These are phyloP conservation scores for Rhea americana DNA, from an alignment of 2,113 vertebrate species.

Conservation along the genomic window DNA sequence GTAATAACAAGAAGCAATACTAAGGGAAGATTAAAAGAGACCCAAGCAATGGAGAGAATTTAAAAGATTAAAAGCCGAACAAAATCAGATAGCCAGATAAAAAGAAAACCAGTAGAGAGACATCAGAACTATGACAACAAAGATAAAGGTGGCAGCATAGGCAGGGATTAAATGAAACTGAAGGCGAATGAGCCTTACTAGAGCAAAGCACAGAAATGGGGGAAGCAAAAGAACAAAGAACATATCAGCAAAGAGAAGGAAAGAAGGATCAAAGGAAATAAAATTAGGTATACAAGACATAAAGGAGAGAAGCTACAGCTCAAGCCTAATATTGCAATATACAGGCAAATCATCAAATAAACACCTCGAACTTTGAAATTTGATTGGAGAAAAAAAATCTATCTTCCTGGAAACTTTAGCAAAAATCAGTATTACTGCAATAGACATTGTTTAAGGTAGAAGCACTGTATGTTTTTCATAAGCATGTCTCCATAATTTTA, in stretches of 20 bases:
- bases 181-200: slow-evolving; percentile 8
- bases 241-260: slow-evolving; percentile 11
- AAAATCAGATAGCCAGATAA: slow-evolving; percentile 46
- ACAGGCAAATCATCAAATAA: slow-evolving; percentile 1
- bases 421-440: background rate
- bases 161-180: slow-evolving; percentile 43
- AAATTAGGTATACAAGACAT: slow-evolving; percentile 46
- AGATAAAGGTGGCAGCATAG: background rate
- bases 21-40: slow-evolving; percentile 60
- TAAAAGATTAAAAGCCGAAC: slow-evolving; percentile 55
- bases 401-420: background rate
- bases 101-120: slow-evolving; percentile 26
- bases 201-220: background rate
- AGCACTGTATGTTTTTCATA: background rate
- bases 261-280: slow-evolving; percentile 51
- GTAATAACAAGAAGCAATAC: slow-evolving; percentile 3
- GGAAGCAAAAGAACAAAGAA: slow-evolving; percentile 32
- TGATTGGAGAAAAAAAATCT: background rate
- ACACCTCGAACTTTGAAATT: background rate
- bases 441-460: background rate
- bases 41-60: slow-evolving; percentile 16
- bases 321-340: slow-evolving; percentile 6
- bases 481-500: background rate
- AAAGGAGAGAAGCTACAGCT: slow-evolving; percentile 26
- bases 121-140: slow-evolving; percentile 52